Evolutionary conservation across 2,888 invertebrate genomes (phyloP), one percentile per base, ranked within the genome.

Genomic region (Volucella bombylans): DNA sequence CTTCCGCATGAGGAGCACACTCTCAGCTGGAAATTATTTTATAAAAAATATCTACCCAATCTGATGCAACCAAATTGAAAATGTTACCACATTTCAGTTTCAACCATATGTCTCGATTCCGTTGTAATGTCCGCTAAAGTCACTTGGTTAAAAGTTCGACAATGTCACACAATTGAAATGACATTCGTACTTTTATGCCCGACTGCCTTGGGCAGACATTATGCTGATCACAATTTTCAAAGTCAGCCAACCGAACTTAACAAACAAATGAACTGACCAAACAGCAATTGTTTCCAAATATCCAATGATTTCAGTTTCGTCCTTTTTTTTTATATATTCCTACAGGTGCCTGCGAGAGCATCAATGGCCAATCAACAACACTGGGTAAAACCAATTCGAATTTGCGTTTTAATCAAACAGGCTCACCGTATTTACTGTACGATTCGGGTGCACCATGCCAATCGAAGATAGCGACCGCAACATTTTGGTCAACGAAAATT

Each of bases 401-500:
- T 88, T 88, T 92, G 86, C 88, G 89, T 86, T 89, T 91, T 87
- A 90, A 91, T 89, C 89, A 89, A 86, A 90, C 89, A 72, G 91
- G 91, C 43, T 89, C 91, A 68, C 90, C 90, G 47, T 92, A 90
- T 90, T 88, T 92, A 86, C 88, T 91, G 10, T 92, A 92, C 82
- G 90, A 90, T 87, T 87, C 87, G 68, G 90, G 91, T 52, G 89
- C 90, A n/a, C 77, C 87, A 64, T 92, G 90, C 83, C 82, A 82
- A 76, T 69, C 85, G 65, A 57, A 72, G 43, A 50, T 81, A 45
- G 39, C 86, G 59, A 68, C 87, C 43, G 82, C 86, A 80, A 86
- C 87, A 55, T 89, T 83, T 49, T 91, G 91, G 91, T 90, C 90
- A 65, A 92, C 92, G 64, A 91, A 90, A 91, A 92, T 92, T 87